A percentile compares a stretch with the other conserved stretches of the same genome.
Evolutionary conservation across 2,797 vertebrate species (phyloP).

Genomic region (Chaunax sp.): DNA sequence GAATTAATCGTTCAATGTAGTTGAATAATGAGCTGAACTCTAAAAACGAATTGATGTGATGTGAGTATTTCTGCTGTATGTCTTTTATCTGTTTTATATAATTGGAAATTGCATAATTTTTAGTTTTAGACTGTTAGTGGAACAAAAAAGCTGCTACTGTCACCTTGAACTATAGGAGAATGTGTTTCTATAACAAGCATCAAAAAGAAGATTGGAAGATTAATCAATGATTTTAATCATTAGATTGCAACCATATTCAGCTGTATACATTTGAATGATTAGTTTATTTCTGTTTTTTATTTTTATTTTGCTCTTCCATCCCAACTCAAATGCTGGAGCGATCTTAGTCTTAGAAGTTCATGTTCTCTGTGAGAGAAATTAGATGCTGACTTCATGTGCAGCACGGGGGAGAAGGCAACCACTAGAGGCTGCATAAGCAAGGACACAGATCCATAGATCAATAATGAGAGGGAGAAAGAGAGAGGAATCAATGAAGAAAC

Average conservation of each 20-base stretch:
- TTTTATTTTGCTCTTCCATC: no score
- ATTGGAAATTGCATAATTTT: not conserved
- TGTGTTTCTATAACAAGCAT: no score
- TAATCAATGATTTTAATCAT: no score
- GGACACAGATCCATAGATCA: slow-evolving; percentile 70
- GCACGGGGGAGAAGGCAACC: slow-evolving; percentile 65
- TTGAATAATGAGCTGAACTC: no score
- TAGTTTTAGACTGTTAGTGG: not conserved
- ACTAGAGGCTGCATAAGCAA: slow-evolving; percentile 84
- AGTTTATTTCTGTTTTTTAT: not conserved
- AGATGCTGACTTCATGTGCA: slow-evolving; percentile 35
- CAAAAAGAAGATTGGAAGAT: no score
- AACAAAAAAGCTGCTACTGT: not conserved
- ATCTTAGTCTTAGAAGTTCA: no score
- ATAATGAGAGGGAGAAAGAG: slow-evolving; percentile 68
- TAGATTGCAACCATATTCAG: not conserved
- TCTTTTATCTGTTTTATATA: not conserved
- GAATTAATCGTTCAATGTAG: no score
- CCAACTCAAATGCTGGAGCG: slow-evolving; percentile 2
- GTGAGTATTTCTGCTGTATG: not conserved
- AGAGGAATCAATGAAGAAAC: slow-evolving; percentile 65
- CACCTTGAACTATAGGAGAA: no score
- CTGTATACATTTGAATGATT: not conserved
- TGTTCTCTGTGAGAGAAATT: slow-evolving; percentile 22
- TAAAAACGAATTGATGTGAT: not conserved